Evolutionary conservation across 2,888 invertebrate genomes (phyloP).

Genomic region (Teinopalpus imperialis): DNA sequence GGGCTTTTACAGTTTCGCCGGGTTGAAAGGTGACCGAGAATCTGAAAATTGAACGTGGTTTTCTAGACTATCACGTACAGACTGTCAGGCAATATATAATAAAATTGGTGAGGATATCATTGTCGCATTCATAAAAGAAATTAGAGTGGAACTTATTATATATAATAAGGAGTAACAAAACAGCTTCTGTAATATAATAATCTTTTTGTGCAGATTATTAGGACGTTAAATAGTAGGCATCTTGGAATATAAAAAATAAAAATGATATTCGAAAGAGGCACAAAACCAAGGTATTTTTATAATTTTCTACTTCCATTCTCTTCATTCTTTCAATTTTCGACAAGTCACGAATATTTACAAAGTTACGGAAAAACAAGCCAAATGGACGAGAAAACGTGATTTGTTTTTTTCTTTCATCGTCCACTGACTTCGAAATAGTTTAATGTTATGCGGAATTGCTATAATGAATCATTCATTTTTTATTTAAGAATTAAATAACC

Average conservation of each 20-base stretch:
- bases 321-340: slow-evolving; percentile 17
- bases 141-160: no score
- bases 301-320: not conserved
- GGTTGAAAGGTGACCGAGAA: no score
- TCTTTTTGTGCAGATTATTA: no score
- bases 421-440: slow-evolving; percentile 19
- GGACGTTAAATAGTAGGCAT: not conserved
- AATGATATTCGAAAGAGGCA: slow-evolving; percentile 1
- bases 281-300: slow-evolving; percentile 3
- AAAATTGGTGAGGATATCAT: no score
- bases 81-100: no score
- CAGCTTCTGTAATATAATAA: no score
- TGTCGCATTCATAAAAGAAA: no score
- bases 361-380: slow-evolving; percentile 9
- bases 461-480: slow-evolving; percentile 29
- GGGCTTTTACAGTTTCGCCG: no score
- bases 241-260: not conserved
- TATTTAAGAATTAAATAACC: slow-evolving; percentile 28
- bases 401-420: slow-evolving; percentile 20
- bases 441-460: slow-evolving; percentile 7
- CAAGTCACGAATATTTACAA: slow-evolving; percentile 23
- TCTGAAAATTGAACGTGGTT: no score
- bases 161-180: no score
- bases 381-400: slow-evolving; percentile 12
- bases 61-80: no score